Conservation (phyloP, 2,888 invertebrate genomes). For the Lissonota sp. region DNA sequence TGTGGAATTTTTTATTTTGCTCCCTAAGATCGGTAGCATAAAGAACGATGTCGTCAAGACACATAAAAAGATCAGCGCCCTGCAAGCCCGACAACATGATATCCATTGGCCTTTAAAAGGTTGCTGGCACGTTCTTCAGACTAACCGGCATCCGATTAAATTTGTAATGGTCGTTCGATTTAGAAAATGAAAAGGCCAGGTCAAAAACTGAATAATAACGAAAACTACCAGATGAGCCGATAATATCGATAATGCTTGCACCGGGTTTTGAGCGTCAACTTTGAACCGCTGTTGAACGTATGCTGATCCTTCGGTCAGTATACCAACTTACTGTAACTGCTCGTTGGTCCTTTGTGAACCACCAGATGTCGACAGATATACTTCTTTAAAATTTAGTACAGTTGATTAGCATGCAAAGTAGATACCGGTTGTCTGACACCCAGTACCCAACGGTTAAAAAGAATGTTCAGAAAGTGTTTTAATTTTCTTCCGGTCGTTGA, state of each 20-base stretch:
- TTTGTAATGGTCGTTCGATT: not conserved
- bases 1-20: conserved; percentile 43
- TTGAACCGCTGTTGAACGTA: too few species aligned
- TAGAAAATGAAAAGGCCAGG: conserved; percentile 23
- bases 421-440: too few species aligned
- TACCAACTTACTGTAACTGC: too few species aligned
- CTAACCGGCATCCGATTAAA: conserved; percentile 16
- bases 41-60: conserved; percentile 2
- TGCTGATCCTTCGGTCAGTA: too few species aligned
- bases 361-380: too few species aligned
- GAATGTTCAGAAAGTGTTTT: too few species aligned
- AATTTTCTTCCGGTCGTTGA: too few species aligned
- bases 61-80: not conserved
- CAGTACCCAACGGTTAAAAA: too few species aligned
- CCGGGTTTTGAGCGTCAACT: too few species aligned
- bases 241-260: conserved; percentile 72
- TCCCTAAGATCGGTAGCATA: conserved; percentile 40
- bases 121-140: conserved; percentile 5
- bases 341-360: too few species aligned
- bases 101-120: conserved; percentile 2
- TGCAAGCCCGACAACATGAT: not conserved
- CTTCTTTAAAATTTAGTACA: too few species aligned
- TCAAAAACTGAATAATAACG: conserved; percentile 62
- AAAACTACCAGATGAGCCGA: conserved; percentile 69
- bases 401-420: too few species aligned